Conservation (phyloP, 2,888 invertebrate species). For the Drosophila fulvimacula region DNA sequence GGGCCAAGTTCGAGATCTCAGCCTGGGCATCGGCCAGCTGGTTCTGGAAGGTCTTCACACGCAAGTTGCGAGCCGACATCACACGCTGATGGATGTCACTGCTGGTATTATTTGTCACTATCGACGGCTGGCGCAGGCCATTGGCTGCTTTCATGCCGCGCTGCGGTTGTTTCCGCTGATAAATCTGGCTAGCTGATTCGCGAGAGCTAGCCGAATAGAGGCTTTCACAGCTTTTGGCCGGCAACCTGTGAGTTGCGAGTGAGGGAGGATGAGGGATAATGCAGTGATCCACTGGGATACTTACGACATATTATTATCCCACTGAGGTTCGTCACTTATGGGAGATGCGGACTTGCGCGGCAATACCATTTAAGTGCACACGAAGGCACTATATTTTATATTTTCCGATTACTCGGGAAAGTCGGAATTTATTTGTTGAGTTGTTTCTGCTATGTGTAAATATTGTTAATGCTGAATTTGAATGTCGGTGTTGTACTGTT, state of each 20-base stretch:
- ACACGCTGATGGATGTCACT: constrained; percentile 87
- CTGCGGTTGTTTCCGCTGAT: constrained; percentile 70
- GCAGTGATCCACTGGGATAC: constrained; percentile 40
- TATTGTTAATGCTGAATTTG: constrained; percentile 25
- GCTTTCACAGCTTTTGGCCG: constrained; percentile 85
- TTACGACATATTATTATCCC: constrained; percentile 77
- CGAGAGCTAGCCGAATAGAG: constrained; percentile 84
- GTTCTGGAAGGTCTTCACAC: constrained; percentile 91
- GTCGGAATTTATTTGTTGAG: constrained; percentile 14
- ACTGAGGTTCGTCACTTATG: constrained; percentile 42
- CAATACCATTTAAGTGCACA: constrained; percentile 73
- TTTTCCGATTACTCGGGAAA: constrained; percentile 8
- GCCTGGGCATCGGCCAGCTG: constrained; percentile 92
- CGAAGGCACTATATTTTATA: constrained; percentile 15
- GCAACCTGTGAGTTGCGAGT: constrained; percentile 58
- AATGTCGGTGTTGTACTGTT: constrained; percentile 22
- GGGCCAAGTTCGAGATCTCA: constrained; percentile 89
- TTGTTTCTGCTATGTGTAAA: constrained; percentile 26
- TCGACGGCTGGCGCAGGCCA: constrained; percentile 65
- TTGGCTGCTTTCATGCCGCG: constrained; percentile 42
- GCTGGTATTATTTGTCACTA: constrained; percentile 79
- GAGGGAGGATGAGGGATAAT: constrained; percentile 1
- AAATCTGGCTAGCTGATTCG: constrained; percentile 81
- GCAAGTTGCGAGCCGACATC: constrained; percentile 90
- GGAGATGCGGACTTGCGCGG: constrained; percentile 84